Conservation (phyloP, 2,113 vertebrate genomes). For the Protobothrops flavoviridis region DNA sequence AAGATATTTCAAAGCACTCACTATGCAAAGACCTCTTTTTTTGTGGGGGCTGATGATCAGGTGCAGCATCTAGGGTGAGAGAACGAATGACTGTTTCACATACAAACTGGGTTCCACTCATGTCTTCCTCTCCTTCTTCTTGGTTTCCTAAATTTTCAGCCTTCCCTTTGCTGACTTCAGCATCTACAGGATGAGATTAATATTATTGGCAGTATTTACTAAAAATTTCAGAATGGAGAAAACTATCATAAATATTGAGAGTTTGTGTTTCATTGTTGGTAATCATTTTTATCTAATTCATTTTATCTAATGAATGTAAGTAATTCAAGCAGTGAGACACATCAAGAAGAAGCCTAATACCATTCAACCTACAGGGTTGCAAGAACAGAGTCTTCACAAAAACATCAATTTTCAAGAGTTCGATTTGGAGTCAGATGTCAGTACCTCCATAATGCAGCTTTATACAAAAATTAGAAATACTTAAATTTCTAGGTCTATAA, state of each 20-base stretch:
- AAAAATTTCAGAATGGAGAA: background rate
- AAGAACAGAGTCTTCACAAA: background rate
- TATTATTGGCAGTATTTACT: background rate
- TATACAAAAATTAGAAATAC: background rate
- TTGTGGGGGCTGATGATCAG: slow-evolving; percentile 85
- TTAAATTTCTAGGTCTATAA: background rate
- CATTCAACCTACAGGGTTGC: background rate
- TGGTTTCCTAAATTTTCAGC: slow-evolving; percentile 58
- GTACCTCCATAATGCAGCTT: background rate
- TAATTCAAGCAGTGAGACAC: background rate
- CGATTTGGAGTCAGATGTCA: background rate
- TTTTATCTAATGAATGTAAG: background rate
- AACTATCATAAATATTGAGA: background rate
- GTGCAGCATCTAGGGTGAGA: slow-evolving; percentile 91
- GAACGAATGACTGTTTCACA: slow-evolving; percentile 98
- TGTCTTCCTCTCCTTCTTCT: slow-evolving; percentile 90
- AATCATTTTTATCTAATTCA: background rate
- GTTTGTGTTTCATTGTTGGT: background rate
- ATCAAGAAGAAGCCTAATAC: background rate
- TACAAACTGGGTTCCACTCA: slow-evolving; percentile 97
- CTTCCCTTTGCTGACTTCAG: slow-evolving; percentile 35
- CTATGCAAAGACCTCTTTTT: slow-evolving; percentile 67
- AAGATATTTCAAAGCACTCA: slow-evolving; percentile 44
- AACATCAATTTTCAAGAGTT: background rate
- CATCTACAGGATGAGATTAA: slow-evolving; percentile 34